Conservation (phyloP, 1,140 invertebrate genomes). For the Branchinecta lindahli region DNA sequence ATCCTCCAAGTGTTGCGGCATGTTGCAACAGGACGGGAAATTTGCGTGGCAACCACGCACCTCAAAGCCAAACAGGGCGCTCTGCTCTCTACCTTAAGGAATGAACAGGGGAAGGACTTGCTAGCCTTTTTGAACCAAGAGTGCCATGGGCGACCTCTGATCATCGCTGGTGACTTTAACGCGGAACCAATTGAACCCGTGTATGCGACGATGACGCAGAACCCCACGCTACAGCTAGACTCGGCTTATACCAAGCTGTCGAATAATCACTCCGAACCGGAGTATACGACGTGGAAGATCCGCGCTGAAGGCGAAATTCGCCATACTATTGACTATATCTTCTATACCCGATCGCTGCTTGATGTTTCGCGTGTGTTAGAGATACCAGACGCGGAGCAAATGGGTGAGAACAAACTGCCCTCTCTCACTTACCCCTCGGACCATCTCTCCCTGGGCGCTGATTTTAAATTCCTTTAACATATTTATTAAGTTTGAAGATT, state of each 20-base stretch:
- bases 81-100: slow-evolving; percentile 47
- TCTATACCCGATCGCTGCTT: slow-evolving; percentile 40
- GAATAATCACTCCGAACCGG: slow-evolving; percentile 37
- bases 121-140: slow-evolving; percentile 42
- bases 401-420: slow-evolving; percentile 49
- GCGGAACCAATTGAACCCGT: slow-evolving; percentile 56
- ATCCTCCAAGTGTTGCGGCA: slow-evolving; percentile 41
- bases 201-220: slow-evolving; percentile 41
- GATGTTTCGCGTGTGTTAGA: slow-evolving; percentile 42
- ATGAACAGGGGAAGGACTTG: slow-evolving; percentile 58
- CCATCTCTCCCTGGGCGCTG: slow-evolving; percentile 58
- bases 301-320: slow-evolving; percentile 51
- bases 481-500: background rate
- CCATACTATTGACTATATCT: slow-evolving; percentile 64
- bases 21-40: slow-evolving; percentile 37
- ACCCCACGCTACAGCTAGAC: slow-evolving; percentile 24
- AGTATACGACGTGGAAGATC: slow-evolving; percentile 63
- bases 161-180: slow-evolving; percentile 64
- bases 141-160: slow-evolving; percentile 35
- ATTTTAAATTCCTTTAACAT: slow-evolving; percentile 34
- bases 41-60: slow-evolving; percentile 58
- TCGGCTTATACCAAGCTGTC: slow-evolving; percentile 26
- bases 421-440: slow-evolving; percentile 56
- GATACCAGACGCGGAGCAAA: slow-evolving; percentile 46
- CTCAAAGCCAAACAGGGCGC: slow-evolving; percentile 56